Conservation (phyloP, 2,797 vertebrate species). For the Acipenser transmontanus region DNA sequence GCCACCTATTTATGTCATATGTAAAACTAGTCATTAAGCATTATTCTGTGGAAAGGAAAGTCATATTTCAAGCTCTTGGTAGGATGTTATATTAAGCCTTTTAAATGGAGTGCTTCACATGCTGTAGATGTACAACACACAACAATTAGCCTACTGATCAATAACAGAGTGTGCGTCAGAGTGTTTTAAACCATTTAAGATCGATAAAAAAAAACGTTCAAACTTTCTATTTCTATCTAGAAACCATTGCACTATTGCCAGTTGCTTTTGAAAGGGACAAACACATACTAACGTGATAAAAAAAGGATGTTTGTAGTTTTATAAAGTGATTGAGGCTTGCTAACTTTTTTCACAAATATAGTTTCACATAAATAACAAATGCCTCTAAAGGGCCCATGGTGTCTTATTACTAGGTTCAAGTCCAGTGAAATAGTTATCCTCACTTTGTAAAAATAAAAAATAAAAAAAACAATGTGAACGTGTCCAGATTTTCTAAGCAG, state of each 20-base stretch:
- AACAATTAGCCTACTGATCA: constrained; percentile 37
- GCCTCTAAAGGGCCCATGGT: neutral
- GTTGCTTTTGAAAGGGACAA: neutral
- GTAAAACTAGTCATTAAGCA: neutral
- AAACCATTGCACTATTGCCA: neutral
- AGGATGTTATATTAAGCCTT: constrained; percentile 2
- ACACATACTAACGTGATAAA: neutral
- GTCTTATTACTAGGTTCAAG: constrained; percentile 46
- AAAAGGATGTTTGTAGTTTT: neutral
- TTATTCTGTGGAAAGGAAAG: neutral
- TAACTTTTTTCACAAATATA: neutral
- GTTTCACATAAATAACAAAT: neutral
- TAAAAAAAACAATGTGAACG: constrained; percentile 21
- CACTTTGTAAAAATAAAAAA: constrained; percentile 16
- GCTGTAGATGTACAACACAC: constrained; percentile 6
- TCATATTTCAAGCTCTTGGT: neutral
- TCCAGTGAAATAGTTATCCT: constrained; percentile 50
- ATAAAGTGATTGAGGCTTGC: neutral
- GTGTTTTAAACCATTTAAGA: constrained; percentile 30
- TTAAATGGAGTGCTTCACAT: neutral
- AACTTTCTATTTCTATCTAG: neutral
- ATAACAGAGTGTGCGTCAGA: constrained; percentile 38
- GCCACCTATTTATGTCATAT: too few relatives aligned
- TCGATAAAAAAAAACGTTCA: constrained; percentile 23
- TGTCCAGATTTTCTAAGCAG: constrained; percentile 36